Conservation (phyloP, 2,888 invertebrate genomes). For the Didymodactylos carnosus region DNA sequence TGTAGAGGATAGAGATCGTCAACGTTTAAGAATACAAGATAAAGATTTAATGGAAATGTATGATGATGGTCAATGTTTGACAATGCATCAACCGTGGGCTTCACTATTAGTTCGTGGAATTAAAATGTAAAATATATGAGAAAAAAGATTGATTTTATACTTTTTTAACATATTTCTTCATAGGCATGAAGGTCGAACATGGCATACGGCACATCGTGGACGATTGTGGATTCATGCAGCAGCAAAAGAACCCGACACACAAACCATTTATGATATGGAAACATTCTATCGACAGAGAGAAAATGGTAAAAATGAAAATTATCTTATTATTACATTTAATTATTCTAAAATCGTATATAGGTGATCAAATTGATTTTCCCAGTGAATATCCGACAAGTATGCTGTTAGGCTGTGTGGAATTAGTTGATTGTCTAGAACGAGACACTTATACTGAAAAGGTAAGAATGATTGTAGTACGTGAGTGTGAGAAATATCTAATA, state of each 20-base stretch:
- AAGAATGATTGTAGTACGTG: slow-evolving; percentile 1
- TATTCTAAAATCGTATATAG: background rate
- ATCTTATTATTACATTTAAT: background rate
- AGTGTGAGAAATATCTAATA: background rate
- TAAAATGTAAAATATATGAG: slow-evolving; percentile 45
- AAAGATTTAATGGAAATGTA: slow-evolving; percentile 56
- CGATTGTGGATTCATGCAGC: slow-evolving; percentile 83
- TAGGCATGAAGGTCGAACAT: slow-evolving; percentile 68
- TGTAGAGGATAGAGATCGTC: slow-evolving; percentile 14
- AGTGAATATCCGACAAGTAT: slow-evolving; percentile 64
- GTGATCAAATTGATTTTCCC: slow-evolving; percentile 47
- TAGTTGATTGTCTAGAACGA: slow-evolving; percentile 64
- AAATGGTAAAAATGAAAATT: background rate
- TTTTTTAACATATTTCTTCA: background rate
- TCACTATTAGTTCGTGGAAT: slow-evolving; percentile 73
- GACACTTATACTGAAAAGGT: slow-evolving; percentile 54
- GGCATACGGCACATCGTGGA: slow-evolving; percentile 77
- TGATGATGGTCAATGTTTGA: slow-evolving; percentile 66
- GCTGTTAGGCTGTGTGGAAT: slow-evolving; percentile 66
- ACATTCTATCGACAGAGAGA: slow-evolving; percentile 41
- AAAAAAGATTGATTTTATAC: background rate
- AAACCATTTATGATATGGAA: slow-evolving; percentile 47
- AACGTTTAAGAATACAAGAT: slow-evolving; percentile 43
- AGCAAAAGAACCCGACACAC: slow-evolving; percentile 49
- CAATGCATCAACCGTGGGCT: slow-evolving; percentile 90